phyloP scores from a whole-genome alignment of 2,888 invertebrate genomes.

The Brenthis daphne region DNA sequence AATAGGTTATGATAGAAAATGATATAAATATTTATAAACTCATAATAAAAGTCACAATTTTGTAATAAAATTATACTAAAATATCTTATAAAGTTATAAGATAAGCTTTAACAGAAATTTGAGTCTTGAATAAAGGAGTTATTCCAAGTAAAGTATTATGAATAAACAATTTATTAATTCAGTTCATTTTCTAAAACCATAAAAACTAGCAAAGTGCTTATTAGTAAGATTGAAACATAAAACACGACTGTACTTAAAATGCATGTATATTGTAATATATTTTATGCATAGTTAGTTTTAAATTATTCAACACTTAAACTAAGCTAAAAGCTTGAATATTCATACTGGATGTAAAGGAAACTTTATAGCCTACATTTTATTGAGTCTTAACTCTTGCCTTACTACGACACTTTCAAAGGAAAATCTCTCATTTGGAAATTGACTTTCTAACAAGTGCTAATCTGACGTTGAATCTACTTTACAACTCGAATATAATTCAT shows the following conservation, averaged over 20 bases:
- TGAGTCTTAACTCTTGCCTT: slow-evolving; percentile 15
- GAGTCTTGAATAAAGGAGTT: too few species aligned
- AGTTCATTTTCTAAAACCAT: slow-evolving; percentile 1
- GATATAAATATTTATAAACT: too few species aligned
- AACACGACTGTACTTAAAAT: slow-evolving; percentile 2
- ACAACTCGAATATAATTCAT: slow-evolving; percentile 10
- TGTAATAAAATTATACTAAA: too few species aligned
- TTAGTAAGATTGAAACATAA: slow-evolving; percentile 14
- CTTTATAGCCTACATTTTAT: slow-evolving; percentile 26
- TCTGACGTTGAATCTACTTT: slow-evolving; percentile 24
- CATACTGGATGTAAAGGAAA: slow-evolving; percentile 18
- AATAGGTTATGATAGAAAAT: too few species aligned
- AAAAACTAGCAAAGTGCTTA: not conserved
- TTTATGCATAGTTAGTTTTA: slow-evolving; percentile 19
- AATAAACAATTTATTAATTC: too few species aligned
- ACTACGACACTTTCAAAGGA: slow-evolving; percentile 19
- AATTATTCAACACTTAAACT: slow-evolving; percentile 14
- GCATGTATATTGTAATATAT: slow-evolving; percentile 13
- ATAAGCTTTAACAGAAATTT: too few species aligned
- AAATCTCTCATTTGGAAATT: slow-evolving; percentile 15
- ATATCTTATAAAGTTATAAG: too few species aligned
- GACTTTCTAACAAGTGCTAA: slow-evolving; percentile 22
- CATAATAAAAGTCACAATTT: too few species aligned
- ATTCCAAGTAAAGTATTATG: too few species aligned
- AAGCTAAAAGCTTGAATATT: slow-evolving; percentile 15